Evolutionary conservation across 2,888 invertebrate genomes (phyloP), one percentile per base, ranked within the genome.

Genomic region (Cryptocheilus praepositus): DNA sequence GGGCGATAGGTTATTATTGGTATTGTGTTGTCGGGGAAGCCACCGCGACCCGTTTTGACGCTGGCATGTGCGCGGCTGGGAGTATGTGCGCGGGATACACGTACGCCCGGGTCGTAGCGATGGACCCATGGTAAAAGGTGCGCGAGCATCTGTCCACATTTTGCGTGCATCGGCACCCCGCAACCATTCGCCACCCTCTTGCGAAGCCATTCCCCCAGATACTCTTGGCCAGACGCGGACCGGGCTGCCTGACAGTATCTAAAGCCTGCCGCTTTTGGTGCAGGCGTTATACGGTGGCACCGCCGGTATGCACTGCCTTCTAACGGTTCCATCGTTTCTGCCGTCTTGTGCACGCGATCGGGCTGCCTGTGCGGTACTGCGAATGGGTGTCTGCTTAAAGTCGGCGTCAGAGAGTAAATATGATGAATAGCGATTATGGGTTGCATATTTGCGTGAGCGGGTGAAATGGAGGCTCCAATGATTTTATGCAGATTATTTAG

Each of bases 1-100:
- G 82, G 83, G 79, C 83, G 83, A 85, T 84, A 81, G 86, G 84
- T 87, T 88, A 85, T 87, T 87, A 87, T 86, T 87, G 87, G 86
- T 83, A 86, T 85, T 86, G 86, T 85, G 73, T 71, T 55, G 52
- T 61, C 58, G 57, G 58, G 54, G 58, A 57, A 36, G 25, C 44
- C 60, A 64, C 67, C 60, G 57, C 57, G 36, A 56, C 60, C 60
- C 64, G 51, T 44, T 51, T 56, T 54, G 51, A 55, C 45, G 56
- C 56, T 46, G 52, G 46, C 66, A 73, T 79, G 79, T 74, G 74
- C 76, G 76, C 46, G 46, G n/a, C n/a, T 22, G 45, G 11, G 36
- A 15, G 55, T 55, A 36, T 16, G 16, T 49, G 49, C 49, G 3
- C 4, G 16, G 2, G 49, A 5, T 49, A 16, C 49, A 18, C 49